Conservation (phyloP, 35 echinoderm and acorn worm genomes). For the Patiria miniata region DNA sequence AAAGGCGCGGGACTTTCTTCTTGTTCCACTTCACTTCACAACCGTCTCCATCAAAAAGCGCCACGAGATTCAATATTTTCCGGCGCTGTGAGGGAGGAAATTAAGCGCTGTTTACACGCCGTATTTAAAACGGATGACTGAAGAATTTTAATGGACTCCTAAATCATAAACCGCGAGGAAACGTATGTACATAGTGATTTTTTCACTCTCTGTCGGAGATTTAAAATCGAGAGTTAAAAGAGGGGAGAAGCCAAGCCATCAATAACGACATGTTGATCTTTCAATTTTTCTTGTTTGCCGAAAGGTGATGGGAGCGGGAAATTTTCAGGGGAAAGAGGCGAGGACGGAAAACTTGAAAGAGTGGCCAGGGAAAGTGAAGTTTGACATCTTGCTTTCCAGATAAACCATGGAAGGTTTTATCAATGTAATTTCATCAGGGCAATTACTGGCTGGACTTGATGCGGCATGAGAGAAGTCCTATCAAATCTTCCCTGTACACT, state of each 20-base stretch:
- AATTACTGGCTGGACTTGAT: not conserved
- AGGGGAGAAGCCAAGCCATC: not conserved
- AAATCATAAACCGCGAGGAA: conserved; percentile 21
- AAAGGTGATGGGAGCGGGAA: not conserved
- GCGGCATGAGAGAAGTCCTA: no score
- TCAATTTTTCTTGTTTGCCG: not conserved
- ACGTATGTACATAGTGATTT: conserved; percentile 12
- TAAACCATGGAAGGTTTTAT: not conserved
- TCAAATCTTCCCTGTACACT: no score
- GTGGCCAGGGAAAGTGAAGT: not conserved
- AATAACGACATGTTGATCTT: conserved; percentile 22
- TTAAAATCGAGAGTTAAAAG: not conserved
- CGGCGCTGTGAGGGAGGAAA: not conserved
- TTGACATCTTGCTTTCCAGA: not conserved
- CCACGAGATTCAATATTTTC: not conserved
- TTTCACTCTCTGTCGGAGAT: not conserved
- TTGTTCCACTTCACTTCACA: conserved; percentile 2
- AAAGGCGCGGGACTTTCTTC: conserved; percentile 4
- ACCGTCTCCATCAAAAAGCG: not conserved
- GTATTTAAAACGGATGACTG: conserved; percentile 14
- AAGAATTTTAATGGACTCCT: conserved; percentile 15
- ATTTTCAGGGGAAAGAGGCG: not conserved
- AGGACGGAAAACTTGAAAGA: not conserved
- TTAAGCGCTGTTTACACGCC: conserved; percentile 18
- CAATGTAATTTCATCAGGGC: not conserved